Evolutionary conservation across 2,113 vertebrate species (phyloP).

Genomic region (Glareola pratincola): DNA sequence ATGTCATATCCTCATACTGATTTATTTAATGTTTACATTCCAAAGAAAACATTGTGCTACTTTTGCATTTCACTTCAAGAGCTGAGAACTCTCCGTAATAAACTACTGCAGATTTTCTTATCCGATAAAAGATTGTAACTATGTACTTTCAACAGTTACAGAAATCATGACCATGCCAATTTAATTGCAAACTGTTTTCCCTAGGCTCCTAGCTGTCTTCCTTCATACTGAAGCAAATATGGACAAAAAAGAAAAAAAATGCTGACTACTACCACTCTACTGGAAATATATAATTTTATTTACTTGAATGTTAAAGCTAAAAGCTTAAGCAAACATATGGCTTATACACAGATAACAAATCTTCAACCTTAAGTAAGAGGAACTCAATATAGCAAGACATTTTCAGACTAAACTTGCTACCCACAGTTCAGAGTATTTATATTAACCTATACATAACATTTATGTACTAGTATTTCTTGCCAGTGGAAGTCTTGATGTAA

Average conservation of each 20-base stretch:
- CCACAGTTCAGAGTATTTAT: conserved; percentile 20
- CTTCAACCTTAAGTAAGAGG: not conserved
- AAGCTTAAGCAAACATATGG: not conserved
- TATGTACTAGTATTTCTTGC: not conserved
- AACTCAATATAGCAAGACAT: not conserved
- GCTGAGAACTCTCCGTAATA: not conserved
- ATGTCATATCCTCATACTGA: not conserved
- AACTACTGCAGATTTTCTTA: not conserved
- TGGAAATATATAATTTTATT: not conserved
- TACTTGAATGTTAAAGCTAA: not conserved
- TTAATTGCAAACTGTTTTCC: not conserved
- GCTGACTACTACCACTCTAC: not conserved
- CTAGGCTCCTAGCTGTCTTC: not conserved
- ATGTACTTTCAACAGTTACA: not conserved
- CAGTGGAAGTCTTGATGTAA: not conserved
- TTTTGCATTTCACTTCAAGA: not conserved
- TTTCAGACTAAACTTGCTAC: conserved; percentile 29
- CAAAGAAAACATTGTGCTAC: not conserved
- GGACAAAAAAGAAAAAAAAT: not conserved
- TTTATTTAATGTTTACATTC: not conserved
- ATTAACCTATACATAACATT: not conserved
- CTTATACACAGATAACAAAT: not conserved
- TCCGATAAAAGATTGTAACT: not conserved
- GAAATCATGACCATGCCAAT: not conserved
- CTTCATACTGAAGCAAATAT: not conserved